These are phyloP conservation scores for Gallinago stenura DNA, from an alignment of 2,797 vertebrate genomes.

Conservation along the genomic window DNA sequence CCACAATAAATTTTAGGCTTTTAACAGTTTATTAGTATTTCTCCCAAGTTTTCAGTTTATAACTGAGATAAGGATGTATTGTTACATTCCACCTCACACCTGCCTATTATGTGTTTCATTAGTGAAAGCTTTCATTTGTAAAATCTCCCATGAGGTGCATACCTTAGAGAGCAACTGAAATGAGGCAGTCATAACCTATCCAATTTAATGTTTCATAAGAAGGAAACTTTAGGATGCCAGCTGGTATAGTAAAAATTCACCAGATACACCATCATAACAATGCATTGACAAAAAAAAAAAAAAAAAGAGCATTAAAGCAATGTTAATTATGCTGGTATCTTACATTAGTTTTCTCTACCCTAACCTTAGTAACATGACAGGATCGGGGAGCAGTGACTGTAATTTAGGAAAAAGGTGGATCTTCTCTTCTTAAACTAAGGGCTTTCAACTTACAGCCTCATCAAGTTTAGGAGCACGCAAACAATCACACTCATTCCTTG, in stretches of 20 bases:
- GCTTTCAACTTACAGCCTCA: neutral
- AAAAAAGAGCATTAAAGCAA: neutral
- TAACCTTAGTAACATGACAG: neutral
- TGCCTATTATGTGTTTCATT: conserved; percentile 56
- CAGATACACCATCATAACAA: neutral
- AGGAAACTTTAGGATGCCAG: conserved; percentile 41
- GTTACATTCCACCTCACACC: conserved; percentile 35
- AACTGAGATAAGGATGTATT: conserved; percentile 14
- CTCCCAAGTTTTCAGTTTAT: conserved; percentile 4
- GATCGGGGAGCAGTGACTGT: neutral
- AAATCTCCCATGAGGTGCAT: conserved; percentile 19
- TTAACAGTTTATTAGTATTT: conserved; percentile 5
- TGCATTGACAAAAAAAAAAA: neutral
- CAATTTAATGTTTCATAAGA: conserved; percentile 29
- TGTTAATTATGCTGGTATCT: neutral
- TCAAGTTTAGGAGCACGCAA: neutral
- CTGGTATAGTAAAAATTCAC: conserved; percentile 40
- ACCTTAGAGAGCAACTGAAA: conserved; percentile 38
- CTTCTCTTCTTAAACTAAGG: neutral
- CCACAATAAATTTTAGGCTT: neutral
- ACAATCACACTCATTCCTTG: neutral
- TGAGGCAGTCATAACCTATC: conserved; percentile 41
- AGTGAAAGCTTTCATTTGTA: conserved; percentile 6
- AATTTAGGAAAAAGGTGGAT: neutral
- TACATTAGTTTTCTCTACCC: neutral